phyloP scores from a whole-genome alignment of 2,113 vertebrate species.

The Caranx ignobilis region DNA sequence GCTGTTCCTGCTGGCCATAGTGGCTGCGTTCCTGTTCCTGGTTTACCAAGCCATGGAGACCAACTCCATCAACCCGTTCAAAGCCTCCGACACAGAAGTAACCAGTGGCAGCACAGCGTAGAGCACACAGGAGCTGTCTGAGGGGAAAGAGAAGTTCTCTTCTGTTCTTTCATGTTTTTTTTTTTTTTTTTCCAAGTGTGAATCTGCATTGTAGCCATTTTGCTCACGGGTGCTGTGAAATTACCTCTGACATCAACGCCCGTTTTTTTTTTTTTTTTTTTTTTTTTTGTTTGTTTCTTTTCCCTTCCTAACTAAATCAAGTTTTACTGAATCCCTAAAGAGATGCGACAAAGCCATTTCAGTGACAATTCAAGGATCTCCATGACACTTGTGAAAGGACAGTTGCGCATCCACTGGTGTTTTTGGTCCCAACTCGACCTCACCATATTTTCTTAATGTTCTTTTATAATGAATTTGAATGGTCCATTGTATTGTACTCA shows the following conservation, averaged over 20 bases:
- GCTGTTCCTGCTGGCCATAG: constrained; percentile 86
- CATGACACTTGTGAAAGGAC: constrained; percentile 32
- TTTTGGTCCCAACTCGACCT: constrained; percentile 20
- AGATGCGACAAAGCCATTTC: neutral
- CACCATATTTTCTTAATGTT: constrained; percentile 57
- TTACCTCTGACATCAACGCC: constrained; percentile 17
- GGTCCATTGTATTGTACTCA: constrained; percentile 43
- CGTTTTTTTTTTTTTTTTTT: neutral
- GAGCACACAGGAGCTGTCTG: neutral
- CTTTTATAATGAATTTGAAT: constrained; percentile 32
- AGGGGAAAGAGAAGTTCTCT: neutral
- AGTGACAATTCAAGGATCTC: constrained; percentile 20
- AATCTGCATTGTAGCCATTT: constrained; percentile 51
- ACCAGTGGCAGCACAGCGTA: constrained; percentile 18
- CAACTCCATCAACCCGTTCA: constrained; percentile 88
- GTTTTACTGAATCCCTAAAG: constrained; percentile 11
- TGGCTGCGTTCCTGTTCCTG: constrained; percentile 88
- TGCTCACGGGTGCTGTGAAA: constrained; percentile 27
- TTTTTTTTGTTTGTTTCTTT: neutral
- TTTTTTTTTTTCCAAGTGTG: constrained; percentile 21
- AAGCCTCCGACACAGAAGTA: neutral
- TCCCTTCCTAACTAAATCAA: neutral
- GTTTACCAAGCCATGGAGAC: constrained; percentile 97
- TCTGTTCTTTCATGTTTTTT: constrained; percentile 3
- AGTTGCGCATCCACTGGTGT: neutral